Percentiles rank a stretch among this genome's conserved stretches.
Evolutionary conservation across 2,113 vertebrate species (phyloP).

Genomic region (Thamnaconus septentrionalis): DNA sequence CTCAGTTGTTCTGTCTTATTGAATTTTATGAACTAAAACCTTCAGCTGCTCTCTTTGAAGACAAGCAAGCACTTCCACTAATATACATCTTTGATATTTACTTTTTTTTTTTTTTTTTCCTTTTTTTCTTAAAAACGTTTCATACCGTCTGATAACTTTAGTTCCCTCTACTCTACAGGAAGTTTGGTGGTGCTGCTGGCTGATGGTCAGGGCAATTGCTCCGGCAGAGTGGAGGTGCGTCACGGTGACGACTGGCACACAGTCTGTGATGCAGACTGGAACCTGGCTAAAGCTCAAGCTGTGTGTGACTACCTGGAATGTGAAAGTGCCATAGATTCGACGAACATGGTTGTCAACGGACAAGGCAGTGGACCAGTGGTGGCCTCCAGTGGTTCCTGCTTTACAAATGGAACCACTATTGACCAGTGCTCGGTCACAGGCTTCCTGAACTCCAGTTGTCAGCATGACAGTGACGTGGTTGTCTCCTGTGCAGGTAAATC

Average conservation of each 20-base stretch:
- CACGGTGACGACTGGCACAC: constrained; percentile 51
- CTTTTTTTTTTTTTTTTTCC: too few relatives aligned
- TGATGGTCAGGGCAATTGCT: constrained; percentile 39
- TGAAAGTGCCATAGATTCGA: constrained; percentile 18
- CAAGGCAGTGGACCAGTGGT: constrained; percentile 49
- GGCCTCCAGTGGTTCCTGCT: constrained; percentile 45
- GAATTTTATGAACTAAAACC: too few relatives aligned
- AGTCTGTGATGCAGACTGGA: constrained; percentile 67
- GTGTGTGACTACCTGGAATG: constrained; percentile 64
- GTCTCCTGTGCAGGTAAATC: constrained; percentile 55
- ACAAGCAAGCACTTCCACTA: too few relatives aligned
- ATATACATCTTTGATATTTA: too few relatives aligned
- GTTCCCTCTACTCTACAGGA: constrained; percentile 28
- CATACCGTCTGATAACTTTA: neutral
- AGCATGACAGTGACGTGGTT: constrained; percentile 47
- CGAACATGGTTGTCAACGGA: constrained; percentile 27
- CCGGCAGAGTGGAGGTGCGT: constrained; percentile 69
- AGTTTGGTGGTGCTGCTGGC: constrained; percentile 51
- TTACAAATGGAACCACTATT: constrained; percentile 38
- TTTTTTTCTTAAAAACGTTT: neutral
- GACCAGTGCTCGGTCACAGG: constrained; percentile 44
- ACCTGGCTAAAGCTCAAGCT: constrained; percentile 46
- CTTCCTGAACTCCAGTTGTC: constrained; percentile 40
- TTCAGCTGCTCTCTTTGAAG: too few relatives aligned
- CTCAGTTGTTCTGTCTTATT: too few relatives aligned